Evolutionary conservation across 2,113 vertebrate species (phyloP).

Genomic region (Motacilla tschutschensis): DNA sequence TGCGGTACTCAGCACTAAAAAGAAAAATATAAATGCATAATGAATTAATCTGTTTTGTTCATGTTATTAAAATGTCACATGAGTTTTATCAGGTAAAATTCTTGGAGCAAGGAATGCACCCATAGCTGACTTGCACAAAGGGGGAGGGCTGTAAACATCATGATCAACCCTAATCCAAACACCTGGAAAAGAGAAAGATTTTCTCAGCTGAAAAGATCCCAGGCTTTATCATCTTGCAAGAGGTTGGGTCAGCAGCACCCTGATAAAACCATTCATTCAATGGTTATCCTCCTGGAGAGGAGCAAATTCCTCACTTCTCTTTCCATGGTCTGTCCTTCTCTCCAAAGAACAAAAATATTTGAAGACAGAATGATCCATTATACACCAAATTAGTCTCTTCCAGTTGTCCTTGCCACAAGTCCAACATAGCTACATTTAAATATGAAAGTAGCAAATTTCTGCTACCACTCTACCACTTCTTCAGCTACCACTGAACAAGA

Average conservation of each 20-base stretch:
- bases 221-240: not conserved
- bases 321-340: no score
- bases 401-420: not conserved
- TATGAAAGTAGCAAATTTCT: not conserved
- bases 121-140: not conserved
- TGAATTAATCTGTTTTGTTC: not conserved
- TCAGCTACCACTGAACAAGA: not conserved
- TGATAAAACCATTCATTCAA: rapidly evolving
- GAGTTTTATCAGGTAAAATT: not conserved
- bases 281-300: not conserved
- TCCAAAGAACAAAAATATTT: not conserved
- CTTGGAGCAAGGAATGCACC: not conserved
- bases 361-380: not conserved
- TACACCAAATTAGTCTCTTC: not conserved
- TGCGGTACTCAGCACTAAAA: not conserved
- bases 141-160: not conserved
- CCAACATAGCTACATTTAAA: not conserved
- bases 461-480: not conserved
- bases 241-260: not conserved
- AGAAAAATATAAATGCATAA: not conserved
- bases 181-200: rapidly evolving
- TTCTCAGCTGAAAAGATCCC: not conserved
- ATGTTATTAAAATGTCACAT: not conserved
- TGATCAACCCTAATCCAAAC: not conserved
- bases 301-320: not conserved